Percentiles rank a stretch among this genome's conserved stretches.
Evolutionary conservation across 2,113 vertebrate species (phyloP).

Genomic region (Chloropsis hardwickii): DNA sequence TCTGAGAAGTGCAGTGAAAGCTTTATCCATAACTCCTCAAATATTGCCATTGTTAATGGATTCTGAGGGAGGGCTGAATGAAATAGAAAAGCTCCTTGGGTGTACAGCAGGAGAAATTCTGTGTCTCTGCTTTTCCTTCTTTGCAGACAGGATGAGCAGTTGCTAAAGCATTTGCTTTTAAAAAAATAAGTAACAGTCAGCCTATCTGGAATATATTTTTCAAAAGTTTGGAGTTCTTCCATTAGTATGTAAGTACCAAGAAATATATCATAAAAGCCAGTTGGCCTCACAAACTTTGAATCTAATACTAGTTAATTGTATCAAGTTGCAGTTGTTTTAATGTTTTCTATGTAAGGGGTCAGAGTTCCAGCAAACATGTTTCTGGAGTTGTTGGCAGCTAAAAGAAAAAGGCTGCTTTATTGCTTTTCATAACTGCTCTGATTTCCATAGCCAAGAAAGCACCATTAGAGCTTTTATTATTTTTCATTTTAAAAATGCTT

Average conservation of each 20-base stretch:
- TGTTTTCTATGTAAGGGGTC: slow-evolving; percentile 60
- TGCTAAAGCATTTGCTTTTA: slow-evolving; percentile 20
- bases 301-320: slow-evolving; percentile 59
- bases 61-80: neutral
- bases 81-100: neutral
- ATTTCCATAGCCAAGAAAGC: slow-evolving; percentile 44
- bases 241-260: slow-evolving; percentile 47
- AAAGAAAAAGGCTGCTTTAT: slow-evolving; percentile 45
- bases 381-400: slow-evolving; percentile 57
- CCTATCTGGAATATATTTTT: slow-evolving; percentile 55
- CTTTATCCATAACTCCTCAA: neutral
- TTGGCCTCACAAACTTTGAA: slow-evolving; percentile 54
- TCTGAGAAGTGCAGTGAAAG: neutral
- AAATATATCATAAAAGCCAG: slow-evolving; percentile 56
- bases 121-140: neutral
- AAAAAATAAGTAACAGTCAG: slow-evolving; percentile 21
- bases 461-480: slow-evolving; percentile 45
- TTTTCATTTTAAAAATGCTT: slow-evolving; percentile 56
- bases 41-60: neutral
- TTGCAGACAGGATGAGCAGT: slow-evolving; percentile 16
- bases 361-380: slow-evolving; percentile 62
- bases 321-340: slow-evolving; percentile 64
- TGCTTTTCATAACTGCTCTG: slow-evolving; percentile 52
- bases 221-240: slow-evolving; percentile 48
- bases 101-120: neutral